Base-by-base conservation (phyloP, 2,888 invertebrate genomes). In the Pterobdella sp. region DNA sequence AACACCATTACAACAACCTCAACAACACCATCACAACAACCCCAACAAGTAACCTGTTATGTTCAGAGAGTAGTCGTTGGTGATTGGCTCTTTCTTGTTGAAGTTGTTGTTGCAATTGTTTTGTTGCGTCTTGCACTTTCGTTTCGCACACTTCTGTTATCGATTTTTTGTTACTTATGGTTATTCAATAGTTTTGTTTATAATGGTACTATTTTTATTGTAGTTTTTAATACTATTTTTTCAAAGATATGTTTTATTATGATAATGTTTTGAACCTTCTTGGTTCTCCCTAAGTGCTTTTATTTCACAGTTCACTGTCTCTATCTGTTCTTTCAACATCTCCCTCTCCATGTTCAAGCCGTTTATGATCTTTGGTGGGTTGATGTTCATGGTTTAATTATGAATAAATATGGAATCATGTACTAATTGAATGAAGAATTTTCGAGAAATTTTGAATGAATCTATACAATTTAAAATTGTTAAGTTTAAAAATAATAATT, bases 51-150 rank as follows among this genome's bases (percentile, higher is more conserved):
- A 22, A 68, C 68, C 68, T 71, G 60, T 31, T 71, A 78, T 90
- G 90, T 32, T 92, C 90, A 35, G 90, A 89, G 31, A 94, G 84
- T 37, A 93, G 83, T 79, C 90, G 89, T 85, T 93, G 93, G 78
- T 93, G 90, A 68, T 91, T 90, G 75, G 88, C 88, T 52, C 91
- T 85, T 80, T 93, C 92, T 42, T 88, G 88, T 79, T 92, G 91
- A 78, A 90, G 86, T 79, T 93, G 92, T 32, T 88, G 87, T 56
- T 89, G 84, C 35, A 92, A 83, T 29, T 89, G 85, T 72, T 87
- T 86, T 14, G 78, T 79, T 26, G 80, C 90, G 74, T 88, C 87
- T 77, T 90, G 90, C 68, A 91, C 84, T 71, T 88, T 87, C 56
- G 77, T 75, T 68, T 78, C 79, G 22, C 52, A 18, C 70, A 74